Evolutionary conservation across 2,797 vertebrate species (phyloP).

Genomic region (Serranus cabrilla): DNA sequence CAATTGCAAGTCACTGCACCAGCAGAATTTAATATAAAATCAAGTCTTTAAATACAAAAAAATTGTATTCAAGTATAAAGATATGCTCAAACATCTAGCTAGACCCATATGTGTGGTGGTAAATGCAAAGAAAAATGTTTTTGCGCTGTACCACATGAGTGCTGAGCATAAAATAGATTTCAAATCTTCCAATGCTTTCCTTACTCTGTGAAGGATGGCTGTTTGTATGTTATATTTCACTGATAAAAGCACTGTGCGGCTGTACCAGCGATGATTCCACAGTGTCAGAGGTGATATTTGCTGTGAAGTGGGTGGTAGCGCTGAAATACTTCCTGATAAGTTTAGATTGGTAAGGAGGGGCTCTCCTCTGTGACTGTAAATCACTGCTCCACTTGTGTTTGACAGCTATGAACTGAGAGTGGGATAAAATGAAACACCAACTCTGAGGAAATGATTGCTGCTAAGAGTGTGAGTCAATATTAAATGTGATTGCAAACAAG

Average conservation of each 20-base stretch:
- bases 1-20: background rate
- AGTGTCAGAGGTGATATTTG: conserved; percentile 35
- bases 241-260: conserved; percentile 30
- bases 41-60: too few relatives aligned
- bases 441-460: conserved; percentile 1
- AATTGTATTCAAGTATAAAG: background rate
- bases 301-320: conserved; percentile 22
- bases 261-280: conserved; percentile 5
- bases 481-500: conserved; percentile 32
- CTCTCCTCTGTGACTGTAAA: conserved; percentile 7
- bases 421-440: conserved; percentile 28
- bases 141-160: background rate
- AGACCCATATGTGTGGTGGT: too few relatives aligned
- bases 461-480: conserved; percentile 29
- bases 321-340: conserved; percentile 20
- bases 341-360: conserved; percentile 5
- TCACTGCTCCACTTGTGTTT: conserved; percentile 14
- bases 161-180: background rate
- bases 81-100: background rate
- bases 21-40: too few relatives aligned
- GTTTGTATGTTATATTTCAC: conserved; percentile 8
- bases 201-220: background rate
- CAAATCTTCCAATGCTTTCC: background rate
- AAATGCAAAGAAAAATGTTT: background rate
- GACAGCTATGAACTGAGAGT: conserved; percentile 11